A percentile compares a stretch with the other conserved stretches of the same genome.
Conservation (phyloP, 2,113 vertebrate species). For the Heptranchias perlo region DNA sequence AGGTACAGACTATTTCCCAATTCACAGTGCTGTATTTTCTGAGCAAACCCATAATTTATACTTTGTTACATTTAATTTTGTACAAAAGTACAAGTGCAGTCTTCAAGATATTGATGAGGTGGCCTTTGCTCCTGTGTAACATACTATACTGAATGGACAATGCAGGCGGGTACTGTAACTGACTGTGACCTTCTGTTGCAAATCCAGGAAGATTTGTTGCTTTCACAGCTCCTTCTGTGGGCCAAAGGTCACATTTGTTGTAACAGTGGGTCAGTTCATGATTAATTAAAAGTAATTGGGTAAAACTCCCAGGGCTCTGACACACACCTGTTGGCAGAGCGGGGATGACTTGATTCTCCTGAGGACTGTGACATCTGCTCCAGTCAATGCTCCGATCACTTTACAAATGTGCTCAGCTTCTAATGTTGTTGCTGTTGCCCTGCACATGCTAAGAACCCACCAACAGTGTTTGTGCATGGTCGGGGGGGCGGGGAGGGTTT, state of each 20-base stretch:
- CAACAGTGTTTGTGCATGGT: too few relatives aligned
- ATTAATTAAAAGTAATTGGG: slow-evolving; percentile 33
- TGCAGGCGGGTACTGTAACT: not conserved
- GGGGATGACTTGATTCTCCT: not conserved
- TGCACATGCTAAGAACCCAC: not conserved
- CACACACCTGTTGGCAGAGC: not conserved
- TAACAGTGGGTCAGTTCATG: not conserved
- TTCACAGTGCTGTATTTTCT: not conserved
- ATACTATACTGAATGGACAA: not conserved
- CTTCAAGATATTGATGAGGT: not conserved
- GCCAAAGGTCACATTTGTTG: slow-evolving; percentile 18
- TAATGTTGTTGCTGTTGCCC: not conserved
- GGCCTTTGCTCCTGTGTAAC: not conserved
- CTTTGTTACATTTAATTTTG: not conserved
- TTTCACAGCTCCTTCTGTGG: not conserved
- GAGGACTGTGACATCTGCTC: not conserved
- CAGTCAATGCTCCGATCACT: not conserved
- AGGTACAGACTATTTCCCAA: not conserved
- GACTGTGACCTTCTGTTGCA: not conserved
- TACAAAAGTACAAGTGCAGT: not conserved
- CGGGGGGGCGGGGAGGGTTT: too few relatives aligned
- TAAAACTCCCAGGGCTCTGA: not conserved
- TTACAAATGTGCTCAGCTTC: not conserved
- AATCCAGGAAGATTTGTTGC: not conserved
- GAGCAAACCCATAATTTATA: not conserved